A percentile compares a stretch with the other conserved stretches of the same genome.
Evolutionary conservation across 2,113 vertebrate species (phyloP).

Genomic region (Cynoglossus semilaevis): DNA sequence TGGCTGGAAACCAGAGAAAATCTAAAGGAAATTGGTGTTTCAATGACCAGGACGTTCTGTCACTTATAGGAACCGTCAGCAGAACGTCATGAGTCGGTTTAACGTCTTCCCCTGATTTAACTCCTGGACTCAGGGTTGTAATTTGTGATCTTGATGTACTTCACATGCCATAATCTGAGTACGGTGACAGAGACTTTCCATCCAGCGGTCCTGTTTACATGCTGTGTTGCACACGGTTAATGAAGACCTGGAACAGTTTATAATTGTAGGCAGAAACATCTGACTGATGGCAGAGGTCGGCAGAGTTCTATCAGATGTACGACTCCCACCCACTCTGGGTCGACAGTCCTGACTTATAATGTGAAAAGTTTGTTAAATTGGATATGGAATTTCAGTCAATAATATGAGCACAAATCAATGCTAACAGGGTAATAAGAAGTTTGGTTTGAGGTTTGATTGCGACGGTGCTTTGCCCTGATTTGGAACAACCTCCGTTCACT

Average conservation of each 20-base stretch:
- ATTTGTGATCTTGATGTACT: constrained; percentile 11
- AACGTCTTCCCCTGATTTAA: constrained; percentile 6
- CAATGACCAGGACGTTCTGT: constrained; percentile 19
- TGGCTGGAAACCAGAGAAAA: constrained; percentile 27
- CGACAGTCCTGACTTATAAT: no score
- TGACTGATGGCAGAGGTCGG: neutral
- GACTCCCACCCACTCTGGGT: no score
- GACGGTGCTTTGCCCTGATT: neutral
- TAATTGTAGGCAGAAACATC: neutral
- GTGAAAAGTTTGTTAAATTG: no score
- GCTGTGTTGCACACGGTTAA: neutral
- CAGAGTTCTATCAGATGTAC: neutral
- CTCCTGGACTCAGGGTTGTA: neutral
- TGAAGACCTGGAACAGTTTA: neutral
- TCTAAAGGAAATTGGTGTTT: constrained; percentile 38
- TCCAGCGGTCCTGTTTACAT: neutral
- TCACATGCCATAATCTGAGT: neutral
- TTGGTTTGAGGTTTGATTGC: neutral
- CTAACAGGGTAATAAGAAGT: no score
- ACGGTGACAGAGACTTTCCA: constrained; percentile 1
- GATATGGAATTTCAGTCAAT: no score
- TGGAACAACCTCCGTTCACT: neutral
- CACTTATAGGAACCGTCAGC: constrained; percentile 27
- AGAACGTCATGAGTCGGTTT: constrained; percentile 15
- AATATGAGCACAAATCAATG: no score